A percentile compares a stretch with the other conserved stretches of the same genome.
phyloP scores from a whole-genome alignment of 2,888 invertebrate species.

The Argyresthia albistria region DNA sequence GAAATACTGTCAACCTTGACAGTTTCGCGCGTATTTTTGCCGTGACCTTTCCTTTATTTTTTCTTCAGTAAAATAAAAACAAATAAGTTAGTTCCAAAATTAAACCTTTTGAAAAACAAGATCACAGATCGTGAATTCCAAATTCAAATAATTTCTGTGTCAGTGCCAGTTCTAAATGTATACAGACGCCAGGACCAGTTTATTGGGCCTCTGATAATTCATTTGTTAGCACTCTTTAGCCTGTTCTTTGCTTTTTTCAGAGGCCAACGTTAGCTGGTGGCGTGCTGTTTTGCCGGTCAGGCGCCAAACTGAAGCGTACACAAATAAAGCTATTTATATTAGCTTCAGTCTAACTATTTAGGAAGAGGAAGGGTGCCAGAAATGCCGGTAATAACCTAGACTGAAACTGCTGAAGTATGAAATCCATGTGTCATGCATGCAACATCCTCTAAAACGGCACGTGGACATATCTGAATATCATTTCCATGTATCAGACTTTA shows the following conservation, averaged over 20 bases:
- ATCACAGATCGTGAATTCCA: not conserved
- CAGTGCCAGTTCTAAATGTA: conserved; percentile 6
- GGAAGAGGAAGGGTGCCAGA: conserved; percentile 8
- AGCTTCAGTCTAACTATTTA: conserved; percentile 8
- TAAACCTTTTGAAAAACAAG: not conserved
- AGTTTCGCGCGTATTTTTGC: no score
- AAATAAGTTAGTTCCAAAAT: no score
- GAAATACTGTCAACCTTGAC: no score
- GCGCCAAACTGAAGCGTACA: conserved; percentile 11
- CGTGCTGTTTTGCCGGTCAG: not conserved
- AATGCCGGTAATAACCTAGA: conserved; percentile 1
- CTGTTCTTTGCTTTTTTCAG: not conserved
- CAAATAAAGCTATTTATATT: conserved; percentile 13
- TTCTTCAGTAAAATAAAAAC: no score
- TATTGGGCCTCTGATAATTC: not conserved
- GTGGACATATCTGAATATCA: no score
- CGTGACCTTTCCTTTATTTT: no score
- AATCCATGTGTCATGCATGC: no score
- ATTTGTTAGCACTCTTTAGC: not conserved
- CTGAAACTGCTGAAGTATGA: no score
- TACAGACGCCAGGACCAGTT: not conserved
- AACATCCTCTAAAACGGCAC: no score
- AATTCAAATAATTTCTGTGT: not conserved
- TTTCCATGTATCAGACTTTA: no score
- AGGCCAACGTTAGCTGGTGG: not conserved